Base-by-base conservation (phyloP, 2,888 invertebrate genomes). In the Nemurella pictetii region DNA sequence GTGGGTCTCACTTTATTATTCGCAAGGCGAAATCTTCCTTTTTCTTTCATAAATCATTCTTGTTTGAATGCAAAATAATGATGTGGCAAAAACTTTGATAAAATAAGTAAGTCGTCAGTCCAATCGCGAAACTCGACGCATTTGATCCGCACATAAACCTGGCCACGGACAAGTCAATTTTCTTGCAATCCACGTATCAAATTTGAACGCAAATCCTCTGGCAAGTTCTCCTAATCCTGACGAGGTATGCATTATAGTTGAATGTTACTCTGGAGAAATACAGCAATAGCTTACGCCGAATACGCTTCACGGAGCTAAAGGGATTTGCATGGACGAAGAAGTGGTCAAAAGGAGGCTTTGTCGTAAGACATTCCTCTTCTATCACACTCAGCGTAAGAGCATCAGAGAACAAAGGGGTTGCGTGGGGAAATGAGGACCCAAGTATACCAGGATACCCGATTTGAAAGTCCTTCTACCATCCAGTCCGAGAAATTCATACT, bases 131-230 rank as follows among this genome's bases (percentile, higher is more conserved):
- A 12, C 15, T 55, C 55, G 55, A 55, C 55, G 55, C 55, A 12
- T 12, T 12, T 55, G 55, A 55, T 1, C 55, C 55, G n/a, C n/a
- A 55, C 20, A 20, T 12, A 2, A 1, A 55, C 55, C 55, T 5
- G 55, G 55, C 55, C 55, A 20, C 28, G 82, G 82, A 82, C 82
- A 82, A 82, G 82, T 72, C 82, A 82, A 82, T 82, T 82, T 82
- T 82, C 82, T 82, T 82, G 72, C 82, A 25, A 72, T n/a, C 28
- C 82, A 82, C 82, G 82, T 82, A 82, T 82, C 82, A 82, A 72
- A 82, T 82, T 82, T 82, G 82, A 72, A 28, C 15, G 15, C 26
- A 82, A 82, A 82, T 82, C 82, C 82, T 82, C 55, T 15, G 28
- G 27, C 26, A 81, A 35, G 9, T 81, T 81, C 35, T 72, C 82